phyloP scores from a whole-genome alignment of 2,888 invertebrate genomes.

The Morpho achilles region DNA sequence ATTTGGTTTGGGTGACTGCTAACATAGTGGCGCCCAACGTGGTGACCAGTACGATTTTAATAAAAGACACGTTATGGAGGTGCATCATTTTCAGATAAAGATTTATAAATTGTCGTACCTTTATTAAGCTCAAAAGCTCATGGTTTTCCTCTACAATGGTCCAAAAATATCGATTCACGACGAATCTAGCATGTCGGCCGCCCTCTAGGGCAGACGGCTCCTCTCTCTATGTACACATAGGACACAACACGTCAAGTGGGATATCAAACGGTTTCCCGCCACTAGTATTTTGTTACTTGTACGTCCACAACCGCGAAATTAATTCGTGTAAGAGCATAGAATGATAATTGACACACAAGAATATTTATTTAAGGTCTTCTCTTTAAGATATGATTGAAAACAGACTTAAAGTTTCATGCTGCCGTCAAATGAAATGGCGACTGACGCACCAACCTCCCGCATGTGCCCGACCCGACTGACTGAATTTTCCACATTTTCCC shows the following conservation, averaged over 20 bases:
- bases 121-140: slow-evolving; percentile 70
- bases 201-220: slow-evolving; percentile 74
- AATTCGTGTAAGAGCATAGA: slow-evolving; percentile 5
- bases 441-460: slow-evolving; percentile 52
- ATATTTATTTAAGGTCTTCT: slow-evolving; percentile 34
- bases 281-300: slow-evolving; percentile 68
- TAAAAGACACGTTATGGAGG: slow-evolving; percentile 3
- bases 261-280: slow-evolving; percentile 78
- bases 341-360: slow-evolving; percentile 25
- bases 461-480: slow-evolving; percentile 71
- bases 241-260: slow-evolving; percentile 77
- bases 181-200: slow-evolving; percentile 77
- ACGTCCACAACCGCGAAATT: slow-evolving; percentile 33
- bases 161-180: slow-evolving; percentile 78
- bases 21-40: slow-evolving; percentile 46
- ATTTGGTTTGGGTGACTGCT: neutral
- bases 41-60: slow-evolving; percentile 33
- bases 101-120: slow-evolving; percentile 65
- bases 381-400: slow-evolving; percentile 52
- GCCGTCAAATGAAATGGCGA: slow-evolving; percentile 43
- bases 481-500: slow-evolving; percentile 72
- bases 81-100: slow-evolving; percentile 30
- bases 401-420: slow-evolving; percentile 67
- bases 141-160: slow-evolving; percentile 70
- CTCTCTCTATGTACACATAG: slow-evolving; percentile 75